Conservation (phyloP, 37 sponge, comb jelly and placozoan genomes). For the Aphrocallistes beatrix region DNA sequence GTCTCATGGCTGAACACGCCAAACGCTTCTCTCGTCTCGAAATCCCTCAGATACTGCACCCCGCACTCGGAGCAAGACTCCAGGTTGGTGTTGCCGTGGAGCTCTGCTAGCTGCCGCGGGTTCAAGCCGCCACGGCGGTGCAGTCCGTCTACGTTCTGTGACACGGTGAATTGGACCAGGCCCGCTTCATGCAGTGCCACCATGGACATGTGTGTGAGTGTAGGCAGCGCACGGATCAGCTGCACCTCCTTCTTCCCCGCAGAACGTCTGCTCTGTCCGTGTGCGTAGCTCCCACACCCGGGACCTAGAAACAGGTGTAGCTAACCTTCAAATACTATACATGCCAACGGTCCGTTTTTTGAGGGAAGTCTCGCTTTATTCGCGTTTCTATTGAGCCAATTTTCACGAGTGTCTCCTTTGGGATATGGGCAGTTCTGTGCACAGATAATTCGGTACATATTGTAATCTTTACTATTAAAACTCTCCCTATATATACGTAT, state of each 20-base stretch:
- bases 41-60: conserved; percentile 70
- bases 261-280: conserved; percentile 11
- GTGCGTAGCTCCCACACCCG: too few species aligned
- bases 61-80: conserved; percentile 61
- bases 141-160: conserved; percentile 78
- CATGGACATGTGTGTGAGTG: conserved; percentile 70
- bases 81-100: conserved; percentile 86
- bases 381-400: too few species aligned
- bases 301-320: too few species aligned
- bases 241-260: background rate
- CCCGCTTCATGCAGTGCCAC: conserved; percentile 60
- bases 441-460: too few species aligned
- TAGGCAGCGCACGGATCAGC: conserved; percentile 44
- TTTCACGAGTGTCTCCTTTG: too few species aligned
- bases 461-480: too few species aligned
- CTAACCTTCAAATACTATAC: too few species aligned
- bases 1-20: conserved; percentile 58
- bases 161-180: conserved; percentile 52
- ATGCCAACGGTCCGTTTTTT: too few species aligned
- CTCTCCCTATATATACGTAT: too few species aligned
- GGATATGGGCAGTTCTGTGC: too few species aligned
- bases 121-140: conserved; percentile 64
- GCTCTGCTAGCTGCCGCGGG: conserved; percentile 53
- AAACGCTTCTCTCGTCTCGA: conserved; percentile 48
- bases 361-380: too few species aligned